Base-by-base conservation (phyloP, 2,888 invertebrate species). In the Zele albiditarsus region DNA sequence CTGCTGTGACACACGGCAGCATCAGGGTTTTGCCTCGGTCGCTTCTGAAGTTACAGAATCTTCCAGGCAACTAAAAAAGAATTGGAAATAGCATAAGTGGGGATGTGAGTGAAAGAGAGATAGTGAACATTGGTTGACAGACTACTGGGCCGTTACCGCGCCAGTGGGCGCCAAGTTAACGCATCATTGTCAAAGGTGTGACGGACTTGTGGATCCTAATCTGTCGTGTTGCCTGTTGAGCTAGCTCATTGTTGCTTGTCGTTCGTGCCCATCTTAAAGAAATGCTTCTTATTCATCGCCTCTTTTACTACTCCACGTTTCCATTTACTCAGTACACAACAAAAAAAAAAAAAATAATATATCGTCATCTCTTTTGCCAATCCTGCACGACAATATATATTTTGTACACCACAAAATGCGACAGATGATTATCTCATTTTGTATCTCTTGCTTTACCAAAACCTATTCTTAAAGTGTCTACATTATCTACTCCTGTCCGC, bases 171-270 rank as follows among this genome's bases (percentile, higher is more conserved):
- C 73, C 80, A 79, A 86, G 84, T 86, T 85, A 84, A 83, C 83
- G 81, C 84, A 85, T 87, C 85, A 85, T 86, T 86, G 86, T 87
- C 81, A 79, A 78, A 78, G 66, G 85, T 84, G 85, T 86, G 87
- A 86, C 81, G 79, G 81, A 82, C 81, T 82, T 80, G 82, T 78
- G 82, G 85, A 87, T 88, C 85, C 84, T 88, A 88, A 88, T 88
- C 88, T 86, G 81, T 83, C 83, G 80, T 80, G 85, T 84, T 83
- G 69, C 74, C 80, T 81, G 81, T 79, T 81, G 80, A 80, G 82
- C 79, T 60, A 79, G 66, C 73, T 84, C 78, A 84, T 85, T 84
- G 81, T 84, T 68, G 57, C 42, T 76, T 71, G 75, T 74, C 42
- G 83, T 86, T 85, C 85, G 85, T 87, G 84, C 84, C 82, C 85